Percentiles rank a stretch among this genome's conserved stretches.
Conservation (phyloP, 2,888 invertebrate species). For the Thera obeliscata region DNA sequence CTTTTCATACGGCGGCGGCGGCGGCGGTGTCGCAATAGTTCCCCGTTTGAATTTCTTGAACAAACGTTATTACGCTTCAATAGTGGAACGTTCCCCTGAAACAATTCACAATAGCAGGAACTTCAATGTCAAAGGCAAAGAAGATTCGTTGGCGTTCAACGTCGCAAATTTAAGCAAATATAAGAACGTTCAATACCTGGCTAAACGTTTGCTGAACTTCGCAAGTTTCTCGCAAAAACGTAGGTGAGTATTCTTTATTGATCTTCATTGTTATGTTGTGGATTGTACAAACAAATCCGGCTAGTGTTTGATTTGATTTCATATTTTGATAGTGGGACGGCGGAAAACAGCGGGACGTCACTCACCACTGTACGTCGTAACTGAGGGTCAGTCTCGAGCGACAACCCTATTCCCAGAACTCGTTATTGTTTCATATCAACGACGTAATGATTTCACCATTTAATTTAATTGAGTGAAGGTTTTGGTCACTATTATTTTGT, state of each 20-base stretch:
- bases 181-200: slow-evolving; percentile 38
- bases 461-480: slow-evolving; percentile 52
- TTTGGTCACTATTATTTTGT: slow-evolving; percentile 33
- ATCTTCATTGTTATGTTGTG: slow-evolving; percentile 13
- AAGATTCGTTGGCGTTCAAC: slow-evolving; percentile 64
- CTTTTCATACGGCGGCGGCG: slow-evolving; percentile 44
- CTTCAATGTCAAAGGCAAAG: slow-evolving; percentile 74
- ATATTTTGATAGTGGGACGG: slow-evolving; percentile 40
- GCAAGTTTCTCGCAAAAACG: slow-evolving; percentile 11
- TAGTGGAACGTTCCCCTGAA: slow-evolving; percentile 72
- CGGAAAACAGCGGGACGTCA: slow-evolving; percentile 49
- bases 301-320: slow-evolving; percentile 43
- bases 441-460: slow-evolving; percentile 59
- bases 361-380: slow-evolving; percentile 46
- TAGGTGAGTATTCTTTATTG: slow-evolving; percentile 10
- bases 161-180: slow-evolving; percentile 57
- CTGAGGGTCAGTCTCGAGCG: slow-evolving; percentile 62
- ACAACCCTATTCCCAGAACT: slow-evolving; percentile 67
- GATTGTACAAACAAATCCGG: slow-evolving; percentile 34
- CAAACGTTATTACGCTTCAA: slow-evolving; percentile 79
- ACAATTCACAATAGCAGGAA: slow-evolving; percentile 77
- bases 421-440: slow-evolving; percentile 70
- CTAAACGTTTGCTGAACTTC: slow-evolving; percentile 21
- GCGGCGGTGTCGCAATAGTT: slow-evolving; percentile 67
- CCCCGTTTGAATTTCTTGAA: slow-evolving; percentile 78